Base-by-base conservation (phyloP, 2,888 invertebrate species). In the Cryptosula pallasiana region DNA sequence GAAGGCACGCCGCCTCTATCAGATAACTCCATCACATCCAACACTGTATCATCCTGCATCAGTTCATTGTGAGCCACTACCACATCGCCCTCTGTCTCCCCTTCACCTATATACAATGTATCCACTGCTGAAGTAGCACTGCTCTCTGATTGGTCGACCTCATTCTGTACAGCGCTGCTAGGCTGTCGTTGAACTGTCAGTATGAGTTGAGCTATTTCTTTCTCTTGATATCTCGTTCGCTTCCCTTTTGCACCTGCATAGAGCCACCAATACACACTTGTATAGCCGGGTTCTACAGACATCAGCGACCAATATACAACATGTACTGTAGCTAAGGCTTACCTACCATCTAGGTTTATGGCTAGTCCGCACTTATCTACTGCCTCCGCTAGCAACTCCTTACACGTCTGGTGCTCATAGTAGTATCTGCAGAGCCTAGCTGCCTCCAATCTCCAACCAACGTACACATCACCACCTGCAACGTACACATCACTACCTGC, bases 211-310 rank as follows among this genome's bases (percentile, higher is more conserved):
- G 98, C 90, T 69, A 94, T 84, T 36, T 91, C 88, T 58, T 90
- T 90, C 77, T 90, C 88, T 83, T 99, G 98, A 82, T 90, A 94
- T 79, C 91, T 91, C 9, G 98, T 98, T 75, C 97, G 88, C 82
- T 92, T 92, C 0, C 97, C 97, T 76, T 97, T 85, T 45, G 91
- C 89, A 77, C 94, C 86, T 81, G 77, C 55, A 34, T 45, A 20
- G 5, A 45, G 20, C 5, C 45, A 45, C 5, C 9, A 45, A 45
- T 13, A 45, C 9, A 45, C 45, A 13, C 20, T 45, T 13, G 9
- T 5, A 13, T 5, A 45, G 5, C 5, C 45, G 5, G 45, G 5
- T 45, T 45, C 9, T 45, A 45, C 5, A 5, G 20, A 45, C 9
- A 5, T 45, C 5, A 45, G 45, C 9, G 45, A 5, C 20, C 45